phyloP scores from a whole-genome alignment of 2,113 vertebrate species.

The Anser brachyrhynchus region DNA sequence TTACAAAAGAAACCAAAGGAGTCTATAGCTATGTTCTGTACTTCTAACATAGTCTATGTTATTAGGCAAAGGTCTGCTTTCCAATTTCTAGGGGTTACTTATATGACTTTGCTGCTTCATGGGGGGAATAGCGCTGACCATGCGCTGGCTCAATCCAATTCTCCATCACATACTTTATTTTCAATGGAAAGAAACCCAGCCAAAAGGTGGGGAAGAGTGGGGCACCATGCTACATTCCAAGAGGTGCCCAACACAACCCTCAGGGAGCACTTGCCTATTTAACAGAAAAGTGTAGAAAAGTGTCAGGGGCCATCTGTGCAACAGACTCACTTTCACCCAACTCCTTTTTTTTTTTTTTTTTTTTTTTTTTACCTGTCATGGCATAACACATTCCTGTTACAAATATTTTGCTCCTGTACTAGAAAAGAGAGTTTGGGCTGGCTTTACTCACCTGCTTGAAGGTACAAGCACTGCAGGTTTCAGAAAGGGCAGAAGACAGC shows the following conservation, averaged over 20 bases:
- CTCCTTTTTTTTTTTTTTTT: background rate
- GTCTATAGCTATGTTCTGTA: background rate
- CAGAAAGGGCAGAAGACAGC: background rate
- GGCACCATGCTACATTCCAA: background rate
- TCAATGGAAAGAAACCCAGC: background rate
- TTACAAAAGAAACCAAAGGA: background rate
- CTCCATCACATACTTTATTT: background rate
- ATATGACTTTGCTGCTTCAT: background rate
- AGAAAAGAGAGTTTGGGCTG: background rate
- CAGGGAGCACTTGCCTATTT: background rate
- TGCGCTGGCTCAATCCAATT: background rate
- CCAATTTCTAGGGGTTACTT: background rate
- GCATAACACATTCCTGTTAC: background rate
- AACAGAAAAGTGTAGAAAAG: background rate
- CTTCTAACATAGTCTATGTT: background rate
- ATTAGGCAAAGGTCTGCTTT: background rate
- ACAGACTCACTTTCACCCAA: background rate
- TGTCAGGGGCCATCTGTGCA: background rate
- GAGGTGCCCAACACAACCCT: background rate
- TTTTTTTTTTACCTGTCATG: background rate
- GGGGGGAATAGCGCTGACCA: background rate
- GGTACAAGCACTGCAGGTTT: background rate
- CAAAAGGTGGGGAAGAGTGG: background rate
- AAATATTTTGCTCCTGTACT: background rate
- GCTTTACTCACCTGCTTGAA: background rate